These are phyloP conservation scores for Gracilinanus agilis DNA, from an alignment of 2,113 vertebrate genomes.

Conservation along the genomic window DNA sequence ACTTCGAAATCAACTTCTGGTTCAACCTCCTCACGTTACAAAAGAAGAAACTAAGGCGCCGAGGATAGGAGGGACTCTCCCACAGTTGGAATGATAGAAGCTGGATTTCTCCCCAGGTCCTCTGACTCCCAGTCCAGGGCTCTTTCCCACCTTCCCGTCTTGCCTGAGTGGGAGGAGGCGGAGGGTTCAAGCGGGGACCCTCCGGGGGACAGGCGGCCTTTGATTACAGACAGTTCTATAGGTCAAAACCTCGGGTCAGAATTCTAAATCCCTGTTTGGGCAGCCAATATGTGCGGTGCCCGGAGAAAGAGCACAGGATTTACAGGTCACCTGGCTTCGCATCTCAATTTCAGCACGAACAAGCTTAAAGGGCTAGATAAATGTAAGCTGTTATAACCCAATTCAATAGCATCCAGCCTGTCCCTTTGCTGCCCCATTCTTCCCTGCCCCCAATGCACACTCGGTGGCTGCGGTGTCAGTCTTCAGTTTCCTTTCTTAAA, in stretches of 20 bases:
- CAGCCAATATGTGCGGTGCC: neutral
- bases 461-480: neutral
- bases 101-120: neutral
- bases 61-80: neutral
- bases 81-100: neutral
- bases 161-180: neutral
- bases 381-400: neutral
- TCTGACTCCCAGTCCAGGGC: neutral
- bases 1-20: neutral
- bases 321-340: constrained; percentile 6
- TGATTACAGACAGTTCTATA: neutral
- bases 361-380: neutral
- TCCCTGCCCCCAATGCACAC: neutral
- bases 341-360: constrained; percentile 4
- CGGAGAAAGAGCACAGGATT: neutral
- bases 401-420: neutral
- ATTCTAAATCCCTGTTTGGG: neutral
- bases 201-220: neutral
- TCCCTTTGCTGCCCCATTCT: neutral
- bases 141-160: neutral
- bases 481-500: neutral
- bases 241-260: neutral
- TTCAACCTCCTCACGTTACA: neutral
- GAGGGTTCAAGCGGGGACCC: neutral
- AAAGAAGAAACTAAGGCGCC: neutral